phyloP scores from a whole-genome alignment of 1,140 invertebrate genomes.

The Epicauta chinensis region DNA sequence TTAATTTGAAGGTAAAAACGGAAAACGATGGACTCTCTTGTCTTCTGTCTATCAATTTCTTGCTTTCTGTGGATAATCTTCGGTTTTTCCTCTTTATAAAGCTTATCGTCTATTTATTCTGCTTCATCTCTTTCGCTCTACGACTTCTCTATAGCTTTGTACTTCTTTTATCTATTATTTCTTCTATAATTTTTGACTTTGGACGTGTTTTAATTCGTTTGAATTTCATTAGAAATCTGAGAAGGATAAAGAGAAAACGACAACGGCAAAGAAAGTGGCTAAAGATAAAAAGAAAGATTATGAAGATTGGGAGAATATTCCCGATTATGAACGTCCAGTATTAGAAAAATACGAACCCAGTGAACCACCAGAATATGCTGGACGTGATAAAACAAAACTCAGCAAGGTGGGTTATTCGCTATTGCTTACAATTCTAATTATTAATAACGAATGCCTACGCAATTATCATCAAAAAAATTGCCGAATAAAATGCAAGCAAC shows the following conservation, averaged over 20 bases:
- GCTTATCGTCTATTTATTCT: not conserved
- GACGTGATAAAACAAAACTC: slow-evolving; percentile 40
- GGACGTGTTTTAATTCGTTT: not conserved
- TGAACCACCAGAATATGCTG: slow-evolving; percentile 33
- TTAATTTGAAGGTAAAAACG: slow-evolving; percentile 40
- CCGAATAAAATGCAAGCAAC: slow-evolving; percentile 1
- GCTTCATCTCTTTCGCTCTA: not conserved
- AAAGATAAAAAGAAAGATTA: slow-evolving; percentile 50
- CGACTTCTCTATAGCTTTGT: not conserved
- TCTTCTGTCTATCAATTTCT: not conserved
- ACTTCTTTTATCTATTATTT: not conserved
- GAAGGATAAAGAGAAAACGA: slow-evolving; percentile 40
- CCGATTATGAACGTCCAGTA: slow-evolving; percentile 62
- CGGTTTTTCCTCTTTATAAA: not conserved
- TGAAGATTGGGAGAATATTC: slow-evolving; percentile 64
- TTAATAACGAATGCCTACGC: not conserved
- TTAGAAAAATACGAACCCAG: slow-evolving; percentile 58
- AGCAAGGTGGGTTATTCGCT: slow-evolving; percentile 33
- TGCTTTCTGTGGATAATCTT: slow-evolving; percentile 2
- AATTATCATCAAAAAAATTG: not conserved
- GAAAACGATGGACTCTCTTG: not conserved
- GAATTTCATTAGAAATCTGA: slow-evolving; percentile 38
- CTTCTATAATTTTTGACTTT: not conserved
- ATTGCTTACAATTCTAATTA: not conserved
- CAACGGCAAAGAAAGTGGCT: slow-evolving; percentile 30